These are phyloP conservation scores for Sciurus vulgaris DNA, from an alignment of 2,797 vertebrate species.

Conservation along the genomic window DNA sequence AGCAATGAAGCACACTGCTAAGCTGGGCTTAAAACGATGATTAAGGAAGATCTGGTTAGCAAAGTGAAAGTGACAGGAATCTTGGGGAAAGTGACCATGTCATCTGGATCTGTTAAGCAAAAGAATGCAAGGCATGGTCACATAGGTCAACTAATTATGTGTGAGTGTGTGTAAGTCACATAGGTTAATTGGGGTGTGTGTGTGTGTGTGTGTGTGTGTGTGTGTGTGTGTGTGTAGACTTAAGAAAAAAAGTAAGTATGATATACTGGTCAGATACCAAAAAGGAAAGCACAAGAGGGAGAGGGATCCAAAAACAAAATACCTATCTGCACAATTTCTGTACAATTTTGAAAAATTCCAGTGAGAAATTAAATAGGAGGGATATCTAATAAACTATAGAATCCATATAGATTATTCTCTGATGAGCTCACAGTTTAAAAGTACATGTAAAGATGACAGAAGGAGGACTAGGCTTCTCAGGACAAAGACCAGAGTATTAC, in stretches of 20 bases:
- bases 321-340: slow-evolving; percentile 10
- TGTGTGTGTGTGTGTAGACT: neutral
- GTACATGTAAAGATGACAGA: neutral
- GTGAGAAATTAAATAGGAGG: slow-evolving; percentile 48
- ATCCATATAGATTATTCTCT: slow-evolving; percentile 50
- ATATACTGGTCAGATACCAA: slow-evolving; percentile 52
- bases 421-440: slow-evolving; percentile 60
- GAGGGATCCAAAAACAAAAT: slow-evolving; percentile 41
- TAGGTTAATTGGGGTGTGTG: neutral
- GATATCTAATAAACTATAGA: slow-evolving; percentile 31
- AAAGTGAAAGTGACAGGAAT: slow-evolving; percentile 41
- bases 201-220: neutral
- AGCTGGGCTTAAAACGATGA: slow-evolving; percentile 19
- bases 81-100: neutral
- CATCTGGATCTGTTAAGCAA: slow-evolving; percentile 33
- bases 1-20: neutral
- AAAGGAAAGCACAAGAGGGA: slow-evolving; percentile 44
- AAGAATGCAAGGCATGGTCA: slow-evolving; percentile 10
- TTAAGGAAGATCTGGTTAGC: slow-evolving; percentile 32
- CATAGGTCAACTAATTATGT: neutral
- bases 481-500: slow-evolving; percentile 46
- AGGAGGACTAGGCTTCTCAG: slow-evolving; percentile 4
- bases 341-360: slow-evolving; percentile 58
- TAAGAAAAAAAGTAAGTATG: slow-evolving; percentile 24
- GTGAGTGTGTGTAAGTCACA: neutral